phyloP scores from a whole-genome alignment of 2,797 vertebrate genomes.

The Typhlichthys subterraneus region DNA sequence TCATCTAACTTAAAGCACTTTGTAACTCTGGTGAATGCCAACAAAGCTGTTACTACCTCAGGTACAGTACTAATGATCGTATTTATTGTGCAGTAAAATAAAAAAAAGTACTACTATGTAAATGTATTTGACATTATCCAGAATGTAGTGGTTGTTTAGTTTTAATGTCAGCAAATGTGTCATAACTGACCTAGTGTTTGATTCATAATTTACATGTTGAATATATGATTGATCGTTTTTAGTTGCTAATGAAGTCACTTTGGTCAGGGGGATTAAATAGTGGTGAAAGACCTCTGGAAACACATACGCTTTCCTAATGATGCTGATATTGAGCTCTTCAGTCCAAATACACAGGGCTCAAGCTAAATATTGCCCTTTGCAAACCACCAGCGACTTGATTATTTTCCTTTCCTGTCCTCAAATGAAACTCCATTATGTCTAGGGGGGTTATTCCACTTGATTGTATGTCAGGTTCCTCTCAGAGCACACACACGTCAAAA shows the following conservation, averaged over 20 bases:
- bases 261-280: conserved; percentile 12
- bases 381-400: conserved; percentile 63
- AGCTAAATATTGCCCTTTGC: conserved; percentile 71
- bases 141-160: too few relatives aligned
- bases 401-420: conserved; percentile 62
- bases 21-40: too few relatives aligned
- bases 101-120: too few relatives aligned
- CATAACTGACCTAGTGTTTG: too few relatives aligned
- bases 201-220: too few relatives aligned
- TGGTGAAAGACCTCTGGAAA: conserved; percentile 16
- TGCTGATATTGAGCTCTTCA: conserved; percentile 31
- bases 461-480: conserved; percentile 14
- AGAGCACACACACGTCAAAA: conserved; percentile 28
- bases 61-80: too few relatives aligned
- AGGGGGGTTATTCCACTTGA: conserved; percentile 34
- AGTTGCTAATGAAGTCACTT: conserved; percentile 2
- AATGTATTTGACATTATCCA: too few relatives aligned
- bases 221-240: neutral
- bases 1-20: too few relatives aligned
- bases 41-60: too few relatives aligned
- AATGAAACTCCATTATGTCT: conserved; percentile 62
- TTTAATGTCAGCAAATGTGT: too few relatives aligned
- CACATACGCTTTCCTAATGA: conserved; percentile 30
- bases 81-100: too few relatives aligned
- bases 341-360: conserved; percentile 59